Base-by-base conservation (phyloP, 2,113 vertebrate species). In the Vidua chalybeata region DNA sequence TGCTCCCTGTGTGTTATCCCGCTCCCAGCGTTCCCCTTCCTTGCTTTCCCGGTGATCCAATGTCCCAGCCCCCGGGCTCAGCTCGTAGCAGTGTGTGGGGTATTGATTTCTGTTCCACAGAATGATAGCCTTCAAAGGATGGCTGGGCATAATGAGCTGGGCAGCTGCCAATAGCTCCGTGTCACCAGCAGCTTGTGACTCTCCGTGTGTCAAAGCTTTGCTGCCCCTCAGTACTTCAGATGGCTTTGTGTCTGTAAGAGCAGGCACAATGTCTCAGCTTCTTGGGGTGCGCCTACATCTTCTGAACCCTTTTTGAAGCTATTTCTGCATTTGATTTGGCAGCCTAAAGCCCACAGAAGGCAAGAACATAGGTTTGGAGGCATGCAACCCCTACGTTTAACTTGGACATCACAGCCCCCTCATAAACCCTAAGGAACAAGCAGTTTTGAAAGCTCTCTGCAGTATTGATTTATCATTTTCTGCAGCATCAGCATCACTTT, bases 401-500 rank as follows among this genome's bases (percentile, higher is more conserved):
- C 84, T 66, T 71, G 82, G 79, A 85, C 66, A 84, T 85, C 51
- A 22, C 9, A 94, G 90, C 66, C 75, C 0, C 3, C 63, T 94
- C 69, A 39, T 51, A 83, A 80, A 85, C 78, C 46, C 39, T 5
- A 11, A 35, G 58, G 43, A 80, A 85, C 15, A 41, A 49, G 88
- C 27, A 2, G 4, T 74, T 96, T 73, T 87, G 64, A 94, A 96
- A 94, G 67, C 56, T 14, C 39, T 91, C 61, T 92, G 80, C 59
- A 26, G 54, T 13, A 59, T 14, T 91, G 84, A 90, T 84, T 91
- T 86, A 79, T 83, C 22, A 67, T 94, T 90, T 92, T 90, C 68
- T 93, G 75, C 90, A 89, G 74, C 63, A 80, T 75, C 63, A 93
- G 77, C 93, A 91, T 75, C 33, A 28, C 66, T 94, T 89, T 97